A percentile compares a stretch with the other conserved stretches of the same genome.
Conservation (phyloP, 1,140 invertebrate species). For the Anastrepha ludens region DNA sequence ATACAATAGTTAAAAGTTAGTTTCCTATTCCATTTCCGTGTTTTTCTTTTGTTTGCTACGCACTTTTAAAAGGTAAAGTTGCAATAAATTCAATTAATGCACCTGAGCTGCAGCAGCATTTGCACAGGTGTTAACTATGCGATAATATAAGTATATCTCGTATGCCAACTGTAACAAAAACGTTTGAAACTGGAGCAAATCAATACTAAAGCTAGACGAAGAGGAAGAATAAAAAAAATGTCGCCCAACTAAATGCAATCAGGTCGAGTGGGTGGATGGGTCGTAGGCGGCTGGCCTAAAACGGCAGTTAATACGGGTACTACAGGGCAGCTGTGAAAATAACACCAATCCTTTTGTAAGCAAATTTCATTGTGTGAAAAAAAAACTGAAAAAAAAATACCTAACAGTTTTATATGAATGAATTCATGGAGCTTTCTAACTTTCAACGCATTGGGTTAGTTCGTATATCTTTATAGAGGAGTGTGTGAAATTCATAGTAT, state of each 20-base stretch:
- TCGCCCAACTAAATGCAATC: slow-evolving; percentile 6
- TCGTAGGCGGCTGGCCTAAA: background rate
- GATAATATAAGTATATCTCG: background rate
- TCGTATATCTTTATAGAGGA: background rate
- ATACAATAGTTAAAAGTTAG: no score
- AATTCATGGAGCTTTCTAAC: background rate
- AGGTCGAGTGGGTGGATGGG: background rate
- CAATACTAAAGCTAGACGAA: slow-evolving; percentile 4
- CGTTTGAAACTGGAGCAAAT: slow-evolving; percentile 28
- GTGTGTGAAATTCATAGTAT: background rate
- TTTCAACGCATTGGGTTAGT: background rate
- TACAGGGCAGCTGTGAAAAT: slow-evolving; percentile 36
- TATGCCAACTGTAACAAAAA: background rate
- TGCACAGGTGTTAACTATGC: background rate
- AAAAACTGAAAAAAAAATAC: background rate
- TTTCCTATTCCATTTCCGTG: no score
- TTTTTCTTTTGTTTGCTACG: no score
- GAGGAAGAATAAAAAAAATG: slow-evolving; percentile 1
- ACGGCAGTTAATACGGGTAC: background rate
- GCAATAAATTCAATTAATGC: background rate
- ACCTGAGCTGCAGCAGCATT: background rate
- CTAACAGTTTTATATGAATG: background rate
- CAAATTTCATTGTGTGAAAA: slow-evolving; percentile 35
- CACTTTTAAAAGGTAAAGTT: no score
- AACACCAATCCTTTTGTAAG: slow-evolving; percentile 35